Evolutionary conservation across 2,797 vertebrate genomes (phyloP).

Genomic region (Pantherophis vulpinus): DNA sequence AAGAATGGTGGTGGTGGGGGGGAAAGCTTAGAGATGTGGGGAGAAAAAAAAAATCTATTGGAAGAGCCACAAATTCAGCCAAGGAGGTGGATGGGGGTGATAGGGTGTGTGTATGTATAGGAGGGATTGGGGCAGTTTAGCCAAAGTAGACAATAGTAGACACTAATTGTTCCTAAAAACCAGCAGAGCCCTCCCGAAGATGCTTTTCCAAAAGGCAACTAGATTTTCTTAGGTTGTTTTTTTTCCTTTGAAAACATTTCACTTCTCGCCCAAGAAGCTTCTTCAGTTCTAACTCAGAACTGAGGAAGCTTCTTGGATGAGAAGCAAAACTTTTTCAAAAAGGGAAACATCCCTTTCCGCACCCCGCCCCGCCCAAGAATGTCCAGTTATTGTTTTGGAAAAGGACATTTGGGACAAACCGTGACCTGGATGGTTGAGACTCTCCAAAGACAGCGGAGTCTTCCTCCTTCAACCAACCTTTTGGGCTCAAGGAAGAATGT

Average conservation of each 20-base stretch:
- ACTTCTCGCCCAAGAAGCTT: background rate
- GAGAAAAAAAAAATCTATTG: fast-evolving
- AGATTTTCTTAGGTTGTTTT: background rate
- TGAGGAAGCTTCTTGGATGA: background rate
- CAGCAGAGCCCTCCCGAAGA: background rate
- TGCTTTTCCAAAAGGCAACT: background rate
- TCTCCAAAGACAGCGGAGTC: background rate
- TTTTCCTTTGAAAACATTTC: background rate
- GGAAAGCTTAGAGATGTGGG: background rate
- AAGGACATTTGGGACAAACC: background rate
- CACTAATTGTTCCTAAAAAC: background rate
- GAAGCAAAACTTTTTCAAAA: background rate
- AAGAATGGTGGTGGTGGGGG: background rate
- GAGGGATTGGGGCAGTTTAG: background rate
- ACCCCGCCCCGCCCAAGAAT: background rate
- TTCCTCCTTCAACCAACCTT: background rate
- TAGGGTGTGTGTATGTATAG: too few relatives aligned
- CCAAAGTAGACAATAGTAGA: background rate
- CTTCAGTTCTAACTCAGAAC: background rate
- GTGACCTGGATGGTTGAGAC: background rate
- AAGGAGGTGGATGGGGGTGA: background rate
- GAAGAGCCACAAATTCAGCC: background rate
- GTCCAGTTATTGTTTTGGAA: background rate
- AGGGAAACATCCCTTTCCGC: too few relatives aligned
- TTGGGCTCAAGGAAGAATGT: background rate